Conservation (phyloP, 2,113 vertebrate genomes). For the Porphyrio hochstetteri region DNA sequence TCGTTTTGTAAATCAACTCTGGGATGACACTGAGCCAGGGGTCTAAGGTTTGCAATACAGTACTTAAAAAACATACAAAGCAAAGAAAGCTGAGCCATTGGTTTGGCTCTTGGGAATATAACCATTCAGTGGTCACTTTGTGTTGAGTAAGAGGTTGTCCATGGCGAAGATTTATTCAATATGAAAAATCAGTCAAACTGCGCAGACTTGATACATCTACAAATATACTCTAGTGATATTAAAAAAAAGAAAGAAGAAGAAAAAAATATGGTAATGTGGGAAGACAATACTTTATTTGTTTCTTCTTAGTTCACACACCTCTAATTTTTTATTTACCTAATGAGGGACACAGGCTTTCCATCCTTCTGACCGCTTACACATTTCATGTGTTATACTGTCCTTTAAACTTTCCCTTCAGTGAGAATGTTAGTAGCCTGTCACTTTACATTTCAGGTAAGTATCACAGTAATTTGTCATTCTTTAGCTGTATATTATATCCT, state of each 20-base stretch:
- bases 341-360: neutral
- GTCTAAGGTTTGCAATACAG: neutral
- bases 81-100: neutral
- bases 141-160: neutral
- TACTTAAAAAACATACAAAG: neutral
- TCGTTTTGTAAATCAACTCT: neutral
- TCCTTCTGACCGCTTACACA: neutral
- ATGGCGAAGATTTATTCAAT: neutral
- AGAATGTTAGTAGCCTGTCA: neutral
- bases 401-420: neutral
- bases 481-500: neutral
- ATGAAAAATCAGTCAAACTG: neutral
- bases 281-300: neutral
- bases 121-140: neutral
- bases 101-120: neutral
- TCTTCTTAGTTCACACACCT: neutral
- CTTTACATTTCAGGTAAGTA: neutral
- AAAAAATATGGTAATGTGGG: neutral
- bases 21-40: neutral
- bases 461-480: neutral
- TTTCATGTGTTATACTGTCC: neutral
- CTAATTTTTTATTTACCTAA: neutral
- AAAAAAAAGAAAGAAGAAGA: neutral
- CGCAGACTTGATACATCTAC: neutral
- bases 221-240: neutral